Percentiles rank a stretch among this genome's conserved stretches.
Conservation (phyloP, 1,140 invertebrate species). For the Leptonema lineaticorne region DNA sequence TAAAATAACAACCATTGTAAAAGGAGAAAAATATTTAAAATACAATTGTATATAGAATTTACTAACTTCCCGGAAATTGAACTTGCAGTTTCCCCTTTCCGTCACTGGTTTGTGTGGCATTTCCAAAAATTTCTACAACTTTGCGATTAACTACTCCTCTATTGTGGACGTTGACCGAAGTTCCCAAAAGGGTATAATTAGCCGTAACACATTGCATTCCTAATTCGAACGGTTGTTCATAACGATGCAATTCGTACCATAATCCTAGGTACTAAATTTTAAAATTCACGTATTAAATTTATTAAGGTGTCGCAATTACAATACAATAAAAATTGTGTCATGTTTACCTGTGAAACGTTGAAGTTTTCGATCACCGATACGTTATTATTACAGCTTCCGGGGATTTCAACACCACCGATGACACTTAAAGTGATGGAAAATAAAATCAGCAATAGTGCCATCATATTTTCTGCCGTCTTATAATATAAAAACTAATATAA, state of each 20-base stretch:
- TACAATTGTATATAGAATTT: neutral
- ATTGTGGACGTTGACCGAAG: conserved; percentile 22
- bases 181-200: neutral
- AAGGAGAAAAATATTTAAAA: neutral
- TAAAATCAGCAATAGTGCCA: too few relatives aligned
- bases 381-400: too few relatives aligned
- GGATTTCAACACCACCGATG: too few relatives aligned
- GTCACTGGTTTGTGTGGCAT: neutral
- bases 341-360: too few relatives aligned
- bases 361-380: too few relatives aligned
- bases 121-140: neutral
- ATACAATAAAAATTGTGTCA: too few relatives aligned
- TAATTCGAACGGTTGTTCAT: conserved; percentile 1
- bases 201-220: conserved; percentile 32
- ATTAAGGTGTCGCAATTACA: too few relatives aligned
- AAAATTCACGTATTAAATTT: too few relatives aligned
- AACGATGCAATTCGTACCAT: conserved; percentile 30
- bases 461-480: too few relatives aligned
- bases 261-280: conserved; percentile 31
- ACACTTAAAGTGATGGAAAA: too few relatives aligned
- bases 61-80: conserved; percentile 12
- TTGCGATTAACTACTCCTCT: conserved; percentile 15
- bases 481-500: too few relatives aligned
- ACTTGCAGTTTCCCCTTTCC: neutral
- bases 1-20: too few relatives aligned